A percentile compares a stretch with the other conserved stretches of the same genome.
These are phyloP conservation scores for Bicyclus anynana DNA, from an alignment of 1,140 invertebrate species.

Conservation along the genomic window DNA sequence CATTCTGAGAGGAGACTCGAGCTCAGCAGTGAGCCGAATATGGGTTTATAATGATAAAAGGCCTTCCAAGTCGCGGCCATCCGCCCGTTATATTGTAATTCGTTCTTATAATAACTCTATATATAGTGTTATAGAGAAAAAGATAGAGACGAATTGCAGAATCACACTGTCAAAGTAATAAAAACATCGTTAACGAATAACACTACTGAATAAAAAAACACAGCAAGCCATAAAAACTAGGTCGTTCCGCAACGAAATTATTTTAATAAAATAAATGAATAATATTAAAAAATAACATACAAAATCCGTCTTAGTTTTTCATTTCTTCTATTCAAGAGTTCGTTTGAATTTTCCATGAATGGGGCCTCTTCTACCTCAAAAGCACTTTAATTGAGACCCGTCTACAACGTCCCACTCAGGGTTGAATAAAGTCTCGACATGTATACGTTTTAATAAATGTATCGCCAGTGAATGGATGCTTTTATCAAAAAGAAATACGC, in stretches of 20 bases:
- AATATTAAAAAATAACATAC: conserved; percentile 26
- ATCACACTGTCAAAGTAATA: too few species aligned
- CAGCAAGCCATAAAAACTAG: background rate
- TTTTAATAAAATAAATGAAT: conserved; percentile 5
- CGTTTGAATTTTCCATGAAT: conserved; percentile 47
- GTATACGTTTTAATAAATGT: conserved; percentile 72
- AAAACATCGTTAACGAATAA: too few species aligned
- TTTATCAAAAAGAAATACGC: conserved; percentile 60
- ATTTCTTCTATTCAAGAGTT: conserved; percentile 39
- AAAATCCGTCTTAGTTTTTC: conserved; percentile 40
- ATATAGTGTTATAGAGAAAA: too few species aligned
- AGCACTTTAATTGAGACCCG: conserved; percentile 63
- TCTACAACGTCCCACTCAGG: conserved; percentile 64
- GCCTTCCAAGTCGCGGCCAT: too few species aligned
- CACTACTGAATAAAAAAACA: too few species aligned
- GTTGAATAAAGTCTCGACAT: conserved; percentile 49
- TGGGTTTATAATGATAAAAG: too few species aligned
- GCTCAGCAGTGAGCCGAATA: too few species aligned
- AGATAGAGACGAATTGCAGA: too few species aligned
- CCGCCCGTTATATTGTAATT: too few species aligned
- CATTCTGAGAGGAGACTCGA: too few species aligned
- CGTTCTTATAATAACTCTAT: too few species aligned
- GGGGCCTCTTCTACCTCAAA: conserved; percentile 42
- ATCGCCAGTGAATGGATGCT: conserved; percentile 65
- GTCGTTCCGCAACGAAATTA: conserved; percentile 10